Percentiles rank a stretch among this genome's conserved stretches.
phyloP scores from a whole-genome alignment of 2,797 vertebrate species.

The Oreonectes daqikongensis region DNA sequence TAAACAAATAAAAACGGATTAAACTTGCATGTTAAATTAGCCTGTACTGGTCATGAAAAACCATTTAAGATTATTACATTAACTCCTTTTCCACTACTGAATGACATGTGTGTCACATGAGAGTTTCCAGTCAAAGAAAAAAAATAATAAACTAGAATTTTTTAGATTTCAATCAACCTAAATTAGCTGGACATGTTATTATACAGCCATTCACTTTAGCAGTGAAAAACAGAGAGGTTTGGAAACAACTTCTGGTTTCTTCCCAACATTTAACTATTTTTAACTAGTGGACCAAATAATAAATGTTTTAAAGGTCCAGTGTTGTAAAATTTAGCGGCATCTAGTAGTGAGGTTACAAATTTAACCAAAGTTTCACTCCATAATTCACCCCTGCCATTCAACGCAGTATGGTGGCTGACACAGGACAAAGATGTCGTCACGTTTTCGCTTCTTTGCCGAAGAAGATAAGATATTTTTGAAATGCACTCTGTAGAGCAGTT shows the following conservation, averaged over 20 bases:
- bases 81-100: constrained; percentile 4
- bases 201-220: not conserved
- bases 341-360: too few species aligned
- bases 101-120: not conserved
- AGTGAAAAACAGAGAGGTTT: not conserved
- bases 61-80: constrained; percentile 2
- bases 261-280: not conserved
- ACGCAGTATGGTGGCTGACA: too few species aligned
- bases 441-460: too few species aligned
- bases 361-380: too few species aligned
- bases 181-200: not conserved
- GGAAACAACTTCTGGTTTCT: not conserved
- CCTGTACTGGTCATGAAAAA: not conserved
- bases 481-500: too few species aligned
- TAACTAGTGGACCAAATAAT: not conserved
- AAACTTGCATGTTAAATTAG: not conserved
- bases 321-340: too few species aligned
- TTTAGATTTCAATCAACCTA: not conserved
- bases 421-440: too few species aligned
- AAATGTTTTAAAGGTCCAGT: not conserved
- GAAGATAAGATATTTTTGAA: too few species aligned
- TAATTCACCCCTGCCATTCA: too few species aligned
- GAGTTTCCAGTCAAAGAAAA: not conserved
- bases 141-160: not conserved
- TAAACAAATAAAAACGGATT: not conserved